Conservation (phyloP, 2,888 invertebrate genomes). For the Phrixothrix hirtus region DNA sequence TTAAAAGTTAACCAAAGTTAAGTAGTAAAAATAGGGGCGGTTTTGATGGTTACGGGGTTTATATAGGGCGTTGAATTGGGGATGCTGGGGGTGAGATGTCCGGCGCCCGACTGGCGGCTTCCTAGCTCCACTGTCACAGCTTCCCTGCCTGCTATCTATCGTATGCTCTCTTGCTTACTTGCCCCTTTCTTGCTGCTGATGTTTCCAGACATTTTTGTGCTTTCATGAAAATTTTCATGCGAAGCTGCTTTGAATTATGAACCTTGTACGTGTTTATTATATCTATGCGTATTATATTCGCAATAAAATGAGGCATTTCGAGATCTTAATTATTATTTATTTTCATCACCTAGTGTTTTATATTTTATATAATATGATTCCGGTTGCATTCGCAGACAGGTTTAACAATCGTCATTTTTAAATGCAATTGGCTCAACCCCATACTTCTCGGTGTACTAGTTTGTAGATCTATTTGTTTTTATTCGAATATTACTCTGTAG, state of each 20-base stretch:
- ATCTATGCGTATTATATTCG: not conserved
- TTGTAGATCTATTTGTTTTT: not conserved
- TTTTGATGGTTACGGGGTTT: constrained; percentile 26
- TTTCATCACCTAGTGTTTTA: constrained; percentile 4
- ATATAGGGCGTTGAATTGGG: constrained; percentile 30
- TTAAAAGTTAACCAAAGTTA: constrained; percentile 23
- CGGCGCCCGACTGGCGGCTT: constrained; percentile 49
- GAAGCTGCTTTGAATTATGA: constrained; percentile 15
- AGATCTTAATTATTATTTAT: constrained; percentile 6
- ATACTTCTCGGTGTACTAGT: no score
- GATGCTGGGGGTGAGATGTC: constrained; percentile 40
- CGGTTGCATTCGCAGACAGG: no score
- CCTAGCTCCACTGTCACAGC: constrained; percentile 36
- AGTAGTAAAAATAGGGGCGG: constrained; percentile 27
- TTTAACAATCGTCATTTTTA: no score
- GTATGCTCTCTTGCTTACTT: constrained; percentile 19
- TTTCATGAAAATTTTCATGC: constrained; percentile 17
- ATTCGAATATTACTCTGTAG: no score
- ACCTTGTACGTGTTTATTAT: constrained; percentile 11
- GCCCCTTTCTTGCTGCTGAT: constrained; percentile 18
- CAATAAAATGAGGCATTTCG: constrained; percentile 1
- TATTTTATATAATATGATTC: not conserved
- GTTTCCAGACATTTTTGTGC: constrained; percentile 17
- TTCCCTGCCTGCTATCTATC: constrained; percentile 33
- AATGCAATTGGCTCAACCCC: no score